A percentile compares a stretch with the other conserved stretches of the same genome.
Conservation (phyloP, 2,113 vertebrate genomes). For the Haemorhous mexicanus region DNA sequence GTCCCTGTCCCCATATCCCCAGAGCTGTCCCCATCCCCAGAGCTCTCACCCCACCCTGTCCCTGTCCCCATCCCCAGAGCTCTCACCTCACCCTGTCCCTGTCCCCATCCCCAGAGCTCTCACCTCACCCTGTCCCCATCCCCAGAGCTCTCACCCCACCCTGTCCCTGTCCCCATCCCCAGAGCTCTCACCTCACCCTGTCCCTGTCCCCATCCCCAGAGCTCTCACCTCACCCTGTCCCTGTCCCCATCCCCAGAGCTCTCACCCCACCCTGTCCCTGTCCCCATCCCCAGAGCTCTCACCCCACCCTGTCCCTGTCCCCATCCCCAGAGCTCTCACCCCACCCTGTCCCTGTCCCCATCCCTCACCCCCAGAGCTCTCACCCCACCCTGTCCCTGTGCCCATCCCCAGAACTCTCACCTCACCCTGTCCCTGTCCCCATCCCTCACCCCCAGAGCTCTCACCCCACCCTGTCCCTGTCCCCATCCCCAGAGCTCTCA, state of each 20-base stretch:
- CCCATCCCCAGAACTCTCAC: background rate
- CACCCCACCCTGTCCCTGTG: background rate
- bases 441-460: background rate
- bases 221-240: background rate
- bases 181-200: background rate
- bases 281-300: background rate
- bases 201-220: too few relatives aligned
- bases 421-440: background rate
- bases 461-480: background rate
- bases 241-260: background rate
- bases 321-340: too few relatives aligned
- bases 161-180: background rate
- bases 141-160: too few relatives aligned
- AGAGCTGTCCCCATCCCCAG: background rate
- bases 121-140: background rate
- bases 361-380: background rate
- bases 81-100: background rate
- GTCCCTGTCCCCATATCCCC: background rate
- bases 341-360: too few relatives aligned
- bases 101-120: background rate
- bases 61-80: too few relatives aligned
- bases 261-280: too few relatives aligned
- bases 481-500: background rate
- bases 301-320: too few relatives aligned
- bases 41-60: too few relatives aligned